Conservation (phyloP, 2,113 vertebrate species). For the Osmerus mordax region DNA sequence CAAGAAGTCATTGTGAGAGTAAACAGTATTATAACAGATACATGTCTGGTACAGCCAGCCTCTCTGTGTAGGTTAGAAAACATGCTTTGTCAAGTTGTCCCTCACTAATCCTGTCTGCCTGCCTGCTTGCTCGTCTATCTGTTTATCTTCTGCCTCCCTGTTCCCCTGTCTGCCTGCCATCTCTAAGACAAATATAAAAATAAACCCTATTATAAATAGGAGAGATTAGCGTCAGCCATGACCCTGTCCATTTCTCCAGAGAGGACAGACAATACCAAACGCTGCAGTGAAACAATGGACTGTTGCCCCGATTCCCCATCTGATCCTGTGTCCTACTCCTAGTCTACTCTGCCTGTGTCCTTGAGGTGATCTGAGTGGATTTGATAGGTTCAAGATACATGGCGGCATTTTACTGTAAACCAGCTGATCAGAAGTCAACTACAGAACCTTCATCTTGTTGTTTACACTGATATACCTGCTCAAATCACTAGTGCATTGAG, state of each 20-base stretch:
- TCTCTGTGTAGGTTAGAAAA: background rate
- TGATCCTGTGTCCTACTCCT: no score
- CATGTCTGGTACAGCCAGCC: background rate
- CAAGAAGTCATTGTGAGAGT: background rate
- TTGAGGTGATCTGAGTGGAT: no score
- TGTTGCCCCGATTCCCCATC: no score
- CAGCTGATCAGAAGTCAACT: no score
- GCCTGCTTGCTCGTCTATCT: background rate
- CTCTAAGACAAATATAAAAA: slow-evolving; percentile 15
- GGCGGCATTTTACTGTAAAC: no score
- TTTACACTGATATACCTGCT: no score
- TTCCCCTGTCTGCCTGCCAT: background rate
- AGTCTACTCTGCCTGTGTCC: no score
- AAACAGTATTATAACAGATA: background rate
- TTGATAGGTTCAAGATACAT: no score
- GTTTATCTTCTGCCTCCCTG: background rate
- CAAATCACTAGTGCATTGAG: slow-evolving; percentile 73
- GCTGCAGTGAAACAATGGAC: slow-evolving; percentile 56
- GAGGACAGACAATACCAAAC: slow-evolving; percentile 74
- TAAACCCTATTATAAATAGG: slow-evolving; percentile 48
- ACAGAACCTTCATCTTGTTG: no score
- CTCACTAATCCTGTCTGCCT: slow-evolving; percentile 6
- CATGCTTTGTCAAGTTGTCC: slow-evolving; percentile 30
- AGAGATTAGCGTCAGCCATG: slow-evolving; percentile 26
- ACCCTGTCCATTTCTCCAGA: slow-evolving; percentile 64